phyloP scores from a whole-genome alignment of 2,888 invertebrate genomes.

The Folsomia manolachei region DNA sequence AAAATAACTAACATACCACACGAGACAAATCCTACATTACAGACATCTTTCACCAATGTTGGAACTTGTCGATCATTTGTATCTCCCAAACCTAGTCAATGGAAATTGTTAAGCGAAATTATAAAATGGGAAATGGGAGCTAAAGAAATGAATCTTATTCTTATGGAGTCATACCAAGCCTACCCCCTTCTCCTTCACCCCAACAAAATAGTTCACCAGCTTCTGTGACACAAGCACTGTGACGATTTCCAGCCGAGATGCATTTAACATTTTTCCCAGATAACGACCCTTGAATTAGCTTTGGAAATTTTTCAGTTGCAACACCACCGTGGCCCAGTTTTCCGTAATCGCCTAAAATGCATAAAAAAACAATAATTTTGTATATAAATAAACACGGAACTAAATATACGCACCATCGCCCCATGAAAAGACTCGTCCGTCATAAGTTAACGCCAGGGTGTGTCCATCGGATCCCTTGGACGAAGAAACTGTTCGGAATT shows the following conservation, averaged over 20 bases:
- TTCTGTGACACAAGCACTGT: conserved; percentile 61
- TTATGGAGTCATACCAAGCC: conserved; percentile 18
- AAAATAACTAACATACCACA: conserved; percentile 53
- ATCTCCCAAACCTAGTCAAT: conserved; percentile 64
- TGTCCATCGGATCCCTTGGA: conserved; percentile 63
- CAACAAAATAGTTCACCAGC: conserved; percentile 61
- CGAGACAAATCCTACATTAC: conserved; percentile 60
- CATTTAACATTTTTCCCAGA: conserved; percentile 57
- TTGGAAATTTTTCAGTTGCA: conserved; percentile 59
- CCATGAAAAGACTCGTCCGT: conserved; percentile 61
- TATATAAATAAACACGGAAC: neutral
- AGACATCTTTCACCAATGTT: conserved; percentile 61
- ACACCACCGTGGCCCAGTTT: conserved; percentile 61
- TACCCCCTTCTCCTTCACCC: conserved; percentile 60
- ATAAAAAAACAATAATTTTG: conserved; percentile 26
- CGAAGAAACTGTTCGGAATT: conserved; percentile 59
- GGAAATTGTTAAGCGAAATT: too few relatives aligned
- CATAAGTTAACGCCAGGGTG: conserved; percentile 59
- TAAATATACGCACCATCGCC: conserved; percentile 57
- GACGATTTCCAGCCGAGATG: conserved; percentile 61
- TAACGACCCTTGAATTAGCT: conserved; percentile 58
- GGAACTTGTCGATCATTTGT: conserved; percentile 61
- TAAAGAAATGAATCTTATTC: too few relatives aligned
- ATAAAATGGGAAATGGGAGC: too few relatives aligned
- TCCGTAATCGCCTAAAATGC: conserved; percentile 59